Base-by-base conservation (phyloP, 2,113 vertebrate species). In the Pogona vitticeps region DNA sequence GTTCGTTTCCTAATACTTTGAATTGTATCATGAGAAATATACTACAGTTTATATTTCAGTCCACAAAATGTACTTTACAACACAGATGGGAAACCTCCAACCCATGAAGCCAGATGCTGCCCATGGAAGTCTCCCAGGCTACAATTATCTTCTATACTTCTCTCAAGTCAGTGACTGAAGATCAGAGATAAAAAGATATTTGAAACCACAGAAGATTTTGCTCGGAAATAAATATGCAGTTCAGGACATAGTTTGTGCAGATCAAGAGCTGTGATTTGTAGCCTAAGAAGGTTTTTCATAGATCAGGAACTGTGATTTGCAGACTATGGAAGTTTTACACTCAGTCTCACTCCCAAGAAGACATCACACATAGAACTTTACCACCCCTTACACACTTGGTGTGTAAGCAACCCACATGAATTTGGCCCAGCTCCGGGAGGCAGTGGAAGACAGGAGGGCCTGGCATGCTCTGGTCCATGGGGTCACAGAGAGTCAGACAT, bases 41-140 rank as follows among this genome's bases (percentile, higher is more conserved):
- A 14, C 12, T 77, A 82, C n/a, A 20, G 33, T 67, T 67, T 89
- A 86, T 87, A 65, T 40, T 85, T 73, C 8, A 58, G 6, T 14
- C 58, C 65, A 90, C 72, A 63, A 88, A 92, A 92, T 38, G 78
- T 28, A 52, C 13, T 84, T 67, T 84, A 52, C 72, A 61, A 79
- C 77, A 17, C 5, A 4, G 59, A 79, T 36, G 20, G 36, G 7
- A 12, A n/a, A 31, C 28, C 28, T 68, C 28, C 31, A 31, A 2
- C 65, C 13, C 28, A 68, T 26, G 31, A 52, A 12, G 28, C 26
- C 26, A 68, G 65, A 68, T 68, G 65, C 65, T 31, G 65, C 65
- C 65, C 31, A 12, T 68, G 65, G 65, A 31, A 31, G 9, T 68
- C 65, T 68, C 3, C 28, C 12, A 31, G 65, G 65, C 28, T n/a